These are phyloP conservation scores for Lithophane leautieri DNA, from an alignment of 2,888 invertebrate genomes.

Conservation along the genomic window DNA sequence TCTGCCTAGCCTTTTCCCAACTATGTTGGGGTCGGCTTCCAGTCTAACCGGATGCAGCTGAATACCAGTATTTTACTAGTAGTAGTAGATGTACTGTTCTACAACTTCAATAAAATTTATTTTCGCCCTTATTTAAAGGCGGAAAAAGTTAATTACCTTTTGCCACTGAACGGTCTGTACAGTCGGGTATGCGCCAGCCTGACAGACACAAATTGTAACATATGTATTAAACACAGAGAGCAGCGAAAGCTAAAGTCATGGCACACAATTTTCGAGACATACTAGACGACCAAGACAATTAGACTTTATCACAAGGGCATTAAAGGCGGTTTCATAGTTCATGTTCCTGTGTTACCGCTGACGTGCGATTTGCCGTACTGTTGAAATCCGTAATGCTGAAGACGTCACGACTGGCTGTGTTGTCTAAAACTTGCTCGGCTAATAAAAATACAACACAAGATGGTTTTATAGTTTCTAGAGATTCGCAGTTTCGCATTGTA, in stretches of 20 bases:
- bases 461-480: conserved; percentile 8
- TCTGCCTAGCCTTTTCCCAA: no score
- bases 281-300: conserved; percentile 3
- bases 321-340: background rate
- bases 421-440: background rate
- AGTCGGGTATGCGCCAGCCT: background rate
- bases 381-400: background rate
- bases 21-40: no score
- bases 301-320: background rate
- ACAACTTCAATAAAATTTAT: background rate
- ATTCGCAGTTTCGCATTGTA: background rate
- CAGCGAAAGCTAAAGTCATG: conserved; percentile 45
- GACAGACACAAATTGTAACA: background rate
- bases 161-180: background rate
- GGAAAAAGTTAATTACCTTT: background rate
- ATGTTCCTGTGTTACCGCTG: background rate
- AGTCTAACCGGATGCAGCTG: no score
- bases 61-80: no score
- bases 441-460: conserved; percentile 16
- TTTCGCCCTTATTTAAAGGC: background rate
- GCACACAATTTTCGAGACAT: conserved; percentile 44
- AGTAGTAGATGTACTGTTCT: no score
- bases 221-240: conserved; percentile 16
- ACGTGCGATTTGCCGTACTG: background rate
- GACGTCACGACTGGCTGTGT: background rate